Evolutionary conservation across 2,797 vertebrate genomes (phyloP).

Genomic region (Myotis daubentonii): DNA sequence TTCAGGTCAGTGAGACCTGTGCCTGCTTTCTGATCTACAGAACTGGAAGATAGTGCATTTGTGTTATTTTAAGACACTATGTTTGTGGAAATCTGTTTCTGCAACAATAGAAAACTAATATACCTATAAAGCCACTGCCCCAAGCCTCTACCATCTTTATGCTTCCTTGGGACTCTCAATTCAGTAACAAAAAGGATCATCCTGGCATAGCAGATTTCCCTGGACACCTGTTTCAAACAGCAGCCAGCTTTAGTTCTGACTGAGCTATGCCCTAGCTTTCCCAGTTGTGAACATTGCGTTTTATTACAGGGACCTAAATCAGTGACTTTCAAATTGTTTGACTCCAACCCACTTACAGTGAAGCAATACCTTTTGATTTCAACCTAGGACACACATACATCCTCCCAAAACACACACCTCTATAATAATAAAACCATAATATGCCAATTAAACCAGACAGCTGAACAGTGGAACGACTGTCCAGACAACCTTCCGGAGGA

Average conservation of each 20-base stretch:
- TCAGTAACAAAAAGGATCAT: not conserved
- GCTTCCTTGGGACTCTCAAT: not conserved
- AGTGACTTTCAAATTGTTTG: not conserved
- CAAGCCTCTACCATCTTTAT: not conserved
- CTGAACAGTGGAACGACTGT: no score
- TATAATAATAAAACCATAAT: not conserved
- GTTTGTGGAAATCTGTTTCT: not conserved
- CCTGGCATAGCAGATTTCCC: not conserved
- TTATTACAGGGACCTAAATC: not conserved
- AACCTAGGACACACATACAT: not conserved
- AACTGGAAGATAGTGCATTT: not conserved
- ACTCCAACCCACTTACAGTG: not conserved
- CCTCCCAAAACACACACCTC: not conserved
- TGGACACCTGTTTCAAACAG: not conserved
- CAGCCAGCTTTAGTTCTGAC: not conserved
- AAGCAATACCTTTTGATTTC: conserved; percentile 38
- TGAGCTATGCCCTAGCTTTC: not conserved
- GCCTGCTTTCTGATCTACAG: not conserved
- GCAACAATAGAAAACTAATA: not conserved
- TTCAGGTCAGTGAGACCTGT: not conserved
- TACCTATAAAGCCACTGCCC: not conserved
- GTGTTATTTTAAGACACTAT: not conserved
- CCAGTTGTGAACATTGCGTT: not conserved
- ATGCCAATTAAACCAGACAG: no score
- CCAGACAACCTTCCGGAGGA: no score